Evolutionary conservation across 2,888 invertebrate genomes (phyloP).

Genomic region (Drymonia ruficornis): DNA sequence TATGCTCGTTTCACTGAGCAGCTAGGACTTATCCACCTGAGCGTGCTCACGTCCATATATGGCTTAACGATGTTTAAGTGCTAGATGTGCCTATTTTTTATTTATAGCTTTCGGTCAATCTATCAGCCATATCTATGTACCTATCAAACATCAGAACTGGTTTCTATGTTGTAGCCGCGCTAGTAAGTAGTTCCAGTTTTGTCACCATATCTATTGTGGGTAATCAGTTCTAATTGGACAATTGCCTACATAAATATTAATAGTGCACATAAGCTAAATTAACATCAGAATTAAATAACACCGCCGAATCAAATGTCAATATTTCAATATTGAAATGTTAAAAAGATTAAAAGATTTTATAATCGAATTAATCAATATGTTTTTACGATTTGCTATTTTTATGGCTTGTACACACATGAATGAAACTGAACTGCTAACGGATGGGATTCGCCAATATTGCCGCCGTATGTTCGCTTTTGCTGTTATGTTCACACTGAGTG

Average conservation of each 20-base stretch:
- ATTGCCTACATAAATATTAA: background rate
- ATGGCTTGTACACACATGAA: background rate
- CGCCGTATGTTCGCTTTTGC: background rate
- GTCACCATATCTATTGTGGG: background rate
- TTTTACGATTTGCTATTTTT: slow-evolving; percentile 33
- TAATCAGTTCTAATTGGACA: background rate
- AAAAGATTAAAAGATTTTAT: slow-evolving; percentile 41
- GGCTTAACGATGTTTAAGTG: too few relatives aligned
- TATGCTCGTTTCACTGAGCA: too few relatives aligned
- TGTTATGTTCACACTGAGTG: background rate
- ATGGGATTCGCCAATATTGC: too few relatives aligned
- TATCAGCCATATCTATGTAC: too few relatives aligned
- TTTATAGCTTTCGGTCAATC: too few relatives aligned
- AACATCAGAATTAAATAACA: slow-evolving; percentile 29
- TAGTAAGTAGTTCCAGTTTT: too few relatives aligned
- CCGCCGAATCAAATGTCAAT: slow-evolving; percentile 40
- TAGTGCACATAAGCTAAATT: slow-evolving; percentile 19
- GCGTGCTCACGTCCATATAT: too few relatives aligned
- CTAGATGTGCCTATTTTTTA: too few relatives aligned
- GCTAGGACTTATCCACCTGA: too few relatives aligned
- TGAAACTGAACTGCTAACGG: background rate
- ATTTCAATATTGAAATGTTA: slow-evolving; percentile 36
- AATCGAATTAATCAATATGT: slow-evolving; percentile 42
- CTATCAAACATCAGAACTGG: too few relatives aligned
- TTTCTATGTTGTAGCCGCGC: too few relatives aligned